These are phyloP conservation scores for Sarcophilus harrisii DNA, from an alignment of 2,797 vertebrate species.

Conservation along the genomic window DNA sequence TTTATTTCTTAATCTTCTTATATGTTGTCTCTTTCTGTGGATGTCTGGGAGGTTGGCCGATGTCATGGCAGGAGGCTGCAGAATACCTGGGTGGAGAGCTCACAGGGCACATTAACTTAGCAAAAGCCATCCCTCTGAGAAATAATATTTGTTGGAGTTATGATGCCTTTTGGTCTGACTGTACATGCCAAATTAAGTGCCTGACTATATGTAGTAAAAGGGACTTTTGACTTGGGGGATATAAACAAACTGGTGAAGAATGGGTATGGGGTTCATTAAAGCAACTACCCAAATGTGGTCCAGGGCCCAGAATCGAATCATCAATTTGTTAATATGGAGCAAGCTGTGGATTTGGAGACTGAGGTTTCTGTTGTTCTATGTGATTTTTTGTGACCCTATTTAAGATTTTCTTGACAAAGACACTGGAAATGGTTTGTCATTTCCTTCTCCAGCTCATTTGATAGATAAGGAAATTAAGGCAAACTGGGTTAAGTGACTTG, in stretches of 20 bases:
- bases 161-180: not conserved
- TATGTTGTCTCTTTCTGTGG: not conserved
- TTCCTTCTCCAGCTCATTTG: not conserved
- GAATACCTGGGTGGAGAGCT: not conserved
- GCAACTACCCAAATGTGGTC: not conserved
- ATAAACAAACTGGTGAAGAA: not conserved
- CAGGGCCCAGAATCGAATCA: not conserved
- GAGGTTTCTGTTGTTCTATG: not conserved
- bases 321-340: not conserved
- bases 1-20: not conserved
- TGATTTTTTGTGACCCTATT: not conserved
- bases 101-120: not conserved
- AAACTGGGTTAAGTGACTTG: not conserved
- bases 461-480: not conserved
- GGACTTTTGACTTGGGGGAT: not conserved
- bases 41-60: not conserved
- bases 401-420: not conserved
- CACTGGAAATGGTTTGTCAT: not conserved
- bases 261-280: not conserved
- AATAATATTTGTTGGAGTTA: not conserved
- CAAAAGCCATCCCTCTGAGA: not conserved
- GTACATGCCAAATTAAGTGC: not conserved
- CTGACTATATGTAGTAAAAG: not conserved
- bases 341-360: not conserved
- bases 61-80: not conserved